phyloP scores from a whole-genome alignment of 2,888 invertebrate genomes.

The Leucoma salicis region DNA sequence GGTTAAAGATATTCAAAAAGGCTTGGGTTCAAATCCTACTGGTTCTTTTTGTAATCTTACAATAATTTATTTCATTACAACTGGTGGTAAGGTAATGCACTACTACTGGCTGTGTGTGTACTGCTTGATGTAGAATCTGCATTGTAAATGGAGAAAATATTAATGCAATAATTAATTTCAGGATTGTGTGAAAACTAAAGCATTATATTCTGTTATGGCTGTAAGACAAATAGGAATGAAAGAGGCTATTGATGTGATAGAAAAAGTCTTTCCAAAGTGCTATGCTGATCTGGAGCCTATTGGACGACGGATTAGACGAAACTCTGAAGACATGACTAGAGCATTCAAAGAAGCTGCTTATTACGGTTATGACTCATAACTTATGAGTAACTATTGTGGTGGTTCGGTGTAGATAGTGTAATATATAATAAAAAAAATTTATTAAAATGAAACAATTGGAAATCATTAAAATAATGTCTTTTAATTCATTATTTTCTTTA shows the following conservation, averaged over 20 bases:
- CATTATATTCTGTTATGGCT: conserved; percentile 90
- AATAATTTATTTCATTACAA: no score
- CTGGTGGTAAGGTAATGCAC: no score
- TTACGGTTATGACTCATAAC: conserved; percentile 89
- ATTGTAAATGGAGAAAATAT: no score
- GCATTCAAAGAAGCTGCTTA: conserved; percentile 89
- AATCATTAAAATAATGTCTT: conserved; percentile 79
- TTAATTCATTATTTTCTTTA: conserved; percentile 71
- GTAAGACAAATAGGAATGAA: conserved; percentile 87
- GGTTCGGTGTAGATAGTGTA: conserved; percentile 31
- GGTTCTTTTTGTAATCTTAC: no score
- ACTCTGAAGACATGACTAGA: conserved; percentile 88
- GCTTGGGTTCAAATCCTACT: no score
- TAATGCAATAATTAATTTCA: conserved; percentile 69
- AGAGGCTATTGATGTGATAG: conserved; percentile 89
- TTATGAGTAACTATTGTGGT: conserved; percentile 12
- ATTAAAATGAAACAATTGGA: conserved; percentile 53
- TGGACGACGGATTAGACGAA: conserved; percentile 88
- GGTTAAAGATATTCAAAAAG: no score
- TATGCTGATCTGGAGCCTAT: conserved; percentile 96
- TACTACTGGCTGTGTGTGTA: no score
- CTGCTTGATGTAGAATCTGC: no score
- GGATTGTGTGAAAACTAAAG: conserved; percentile 95
- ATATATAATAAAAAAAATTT: conserved; percentile 9
- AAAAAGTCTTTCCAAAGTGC: conserved; percentile 94